These are phyloP conservation scores for Falco biarmicus DNA, from an alignment of 2,797 vertebrate genomes.

Conservation along the genomic window DNA sequence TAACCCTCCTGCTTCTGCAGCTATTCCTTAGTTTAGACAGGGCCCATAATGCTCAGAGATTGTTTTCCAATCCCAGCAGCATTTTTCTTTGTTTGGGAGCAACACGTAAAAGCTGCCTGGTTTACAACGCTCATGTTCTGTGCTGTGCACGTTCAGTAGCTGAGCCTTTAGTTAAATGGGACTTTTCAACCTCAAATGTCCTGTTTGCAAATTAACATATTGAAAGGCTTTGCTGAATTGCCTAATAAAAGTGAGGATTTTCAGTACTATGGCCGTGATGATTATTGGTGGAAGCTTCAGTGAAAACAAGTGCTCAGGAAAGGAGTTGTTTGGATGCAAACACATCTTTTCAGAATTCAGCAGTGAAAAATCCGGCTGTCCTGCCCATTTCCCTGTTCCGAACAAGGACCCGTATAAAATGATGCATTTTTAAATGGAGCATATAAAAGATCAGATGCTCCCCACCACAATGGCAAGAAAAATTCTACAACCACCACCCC, in stretches of 20 bases:
- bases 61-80: constrained; percentile 28
- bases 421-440: not conserved
- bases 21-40: not conserved
- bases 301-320: not conserved
- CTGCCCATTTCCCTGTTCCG: not conserved
- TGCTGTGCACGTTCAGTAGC: not conserved
- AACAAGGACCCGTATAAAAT: not conserved
- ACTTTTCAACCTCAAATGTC: not conserved
- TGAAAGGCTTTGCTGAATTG: not conserved
- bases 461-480: not conserved
- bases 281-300: not conserved
- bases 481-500: not conserved
- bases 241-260: not conserved
- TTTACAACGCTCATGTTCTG: not conserved
- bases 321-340: not conserved
- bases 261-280: not conserved
- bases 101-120: constrained; percentile 1
- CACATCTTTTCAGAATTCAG: not conserved
- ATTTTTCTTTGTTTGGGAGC: constrained; percentile 61
- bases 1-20: not conserved
- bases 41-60: not conserved
- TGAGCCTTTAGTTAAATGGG: not conserved
- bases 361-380: not conserved
- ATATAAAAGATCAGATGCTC: not conserved
- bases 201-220: not conserved